Evolutionary conservation across 2,113 vertebrate species (phyloP), one percentile per base, ranked within the genome.

Genomic region (Psammodynastes pulverulentus): DNA sequence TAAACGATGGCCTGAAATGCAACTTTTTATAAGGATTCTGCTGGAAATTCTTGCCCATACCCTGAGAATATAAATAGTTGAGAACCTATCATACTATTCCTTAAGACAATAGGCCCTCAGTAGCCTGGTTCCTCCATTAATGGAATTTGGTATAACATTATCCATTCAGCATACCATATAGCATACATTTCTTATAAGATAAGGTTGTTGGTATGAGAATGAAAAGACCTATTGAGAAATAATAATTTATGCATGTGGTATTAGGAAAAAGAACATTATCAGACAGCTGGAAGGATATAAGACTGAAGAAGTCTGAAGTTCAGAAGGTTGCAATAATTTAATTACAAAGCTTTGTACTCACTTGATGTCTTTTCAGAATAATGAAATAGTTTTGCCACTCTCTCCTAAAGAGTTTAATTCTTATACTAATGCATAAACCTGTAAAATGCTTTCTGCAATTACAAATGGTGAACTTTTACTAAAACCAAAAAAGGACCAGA

Each of bases 311-410:
- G n/a, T 93, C 86, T 87, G 43, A 79, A 58, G n/a, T 91, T 93
- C 90, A 89, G 86, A 52, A 89, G 34, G n/a, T 62, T 91, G 34
- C n/a, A 86, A 46, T 89, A 93, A 91, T 89, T 93, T 88, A 92
- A 89, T 91, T 88, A 91, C 53, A 93, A 49, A 52, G 86, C n/a
- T 91, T 91, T 84, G 52, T 46, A 46, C 62, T 91, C 48, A 88
- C 45, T 49, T 62, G 58, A 53, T 93, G 45, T 12, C 87, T 92
- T 58, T 85, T 88, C 45, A 91, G 67, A 88, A 91, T 91, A 49
- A 84, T 91, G n/a, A 91, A 88, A 26, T 85, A 91, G 52, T 62
- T 58, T 90, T 56, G 29, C 9, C 1, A 72, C 15, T 91, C 24
- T 43, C 26, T 84, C 46, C 17, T 13, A 1, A 39, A 19, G 10